Conservation (phyloP, 2,113 vertebrate genomes). For the Oriolus oriolus region DNA sequence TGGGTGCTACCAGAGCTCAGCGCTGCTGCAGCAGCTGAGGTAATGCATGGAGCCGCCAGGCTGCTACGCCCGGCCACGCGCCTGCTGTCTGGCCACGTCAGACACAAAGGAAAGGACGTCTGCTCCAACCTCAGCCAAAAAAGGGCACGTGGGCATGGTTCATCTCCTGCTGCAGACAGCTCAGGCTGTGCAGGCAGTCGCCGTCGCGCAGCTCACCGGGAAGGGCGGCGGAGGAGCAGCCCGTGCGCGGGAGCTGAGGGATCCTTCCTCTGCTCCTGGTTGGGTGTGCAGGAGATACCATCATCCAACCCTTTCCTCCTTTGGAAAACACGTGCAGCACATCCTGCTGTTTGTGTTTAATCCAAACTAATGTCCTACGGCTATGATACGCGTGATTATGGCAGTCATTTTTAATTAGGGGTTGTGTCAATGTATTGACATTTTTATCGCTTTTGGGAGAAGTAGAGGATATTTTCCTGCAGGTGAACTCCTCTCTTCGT, state of each 20-base stretch:
- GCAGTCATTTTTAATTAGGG: constrained; percentile 51
- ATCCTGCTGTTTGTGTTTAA: background rate
- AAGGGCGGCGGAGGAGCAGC: fast-evolving
- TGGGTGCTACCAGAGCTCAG: background rate
- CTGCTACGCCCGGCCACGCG: background rate
- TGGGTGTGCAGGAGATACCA: background rate
- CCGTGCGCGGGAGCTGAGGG: fast-evolving
- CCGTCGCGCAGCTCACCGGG: fast-evolving
- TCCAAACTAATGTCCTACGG: background rate
- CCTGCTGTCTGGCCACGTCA: background rate
- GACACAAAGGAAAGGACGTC: background rate
- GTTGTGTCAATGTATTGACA: constrained; percentile 31
- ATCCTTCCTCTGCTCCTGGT: background rate
- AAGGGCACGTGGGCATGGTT: background rate
- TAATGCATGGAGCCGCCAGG: background rate
- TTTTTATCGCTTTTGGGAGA: constrained; percentile 9
- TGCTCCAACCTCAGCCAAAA: background rate
- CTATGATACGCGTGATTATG: background rate
- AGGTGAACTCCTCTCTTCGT: background rate
- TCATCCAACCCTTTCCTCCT: background rate
- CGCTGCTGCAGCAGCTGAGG: background rate
- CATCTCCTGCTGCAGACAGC: background rate
- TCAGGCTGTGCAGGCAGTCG: fast-evolving
- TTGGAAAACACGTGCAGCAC: background rate
- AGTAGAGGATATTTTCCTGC: background rate